Evolutionary conservation across 2,888 invertebrate genomes (phyloP), one percentile per base, ranked within the genome.

Genomic region (Lobophora halterata): DNA sequence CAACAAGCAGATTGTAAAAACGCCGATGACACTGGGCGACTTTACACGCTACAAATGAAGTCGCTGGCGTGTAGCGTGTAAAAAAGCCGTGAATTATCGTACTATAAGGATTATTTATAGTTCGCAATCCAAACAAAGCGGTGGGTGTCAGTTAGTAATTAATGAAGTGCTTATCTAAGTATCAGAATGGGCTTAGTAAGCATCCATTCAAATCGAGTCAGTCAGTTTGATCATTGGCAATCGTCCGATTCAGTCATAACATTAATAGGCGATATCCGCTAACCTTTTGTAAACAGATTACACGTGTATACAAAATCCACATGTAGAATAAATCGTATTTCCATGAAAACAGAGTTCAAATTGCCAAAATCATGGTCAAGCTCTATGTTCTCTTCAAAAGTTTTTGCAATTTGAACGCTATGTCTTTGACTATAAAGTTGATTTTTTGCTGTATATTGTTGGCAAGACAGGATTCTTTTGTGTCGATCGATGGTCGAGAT

Each of bases 191-290:
- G 16, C 13, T 21, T 25, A 23, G 14, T 18, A 37, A 41, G 50
- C 51, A 55, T 55, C 56, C 47, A 33, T 32, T 46, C 34, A 36
- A 37, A 45, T 42, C 20, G 10, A 29, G 29, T 55, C 55, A 60
- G 57, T 57, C 59, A 58, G 61, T 57, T 71, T 71, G 67, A 75
- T 75, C 74, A 81, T 79, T 80, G 79, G 62, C 78, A 73, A 81
- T 81, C 76, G 71, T 62, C 67, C 58, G 74, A 73, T 73, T 66
- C 77, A 73, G 67, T 66, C 71, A 65, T 72, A 70, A 71, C 75
- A 81, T 81, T 81, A 81, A 81, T 81, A 80, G 80, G 73, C 68
- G 60, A 83, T 85, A 85, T 85, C 83, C 83, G 76, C 55, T 78
- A 71, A 71, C 76, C 73, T 79, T 31, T 79, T 74, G 61, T 69